These are phyloP conservation scores for Physella acuta DNA, from an alignment of 1,140 invertebrate genomes.

Conservation along the genomic window DNA sequence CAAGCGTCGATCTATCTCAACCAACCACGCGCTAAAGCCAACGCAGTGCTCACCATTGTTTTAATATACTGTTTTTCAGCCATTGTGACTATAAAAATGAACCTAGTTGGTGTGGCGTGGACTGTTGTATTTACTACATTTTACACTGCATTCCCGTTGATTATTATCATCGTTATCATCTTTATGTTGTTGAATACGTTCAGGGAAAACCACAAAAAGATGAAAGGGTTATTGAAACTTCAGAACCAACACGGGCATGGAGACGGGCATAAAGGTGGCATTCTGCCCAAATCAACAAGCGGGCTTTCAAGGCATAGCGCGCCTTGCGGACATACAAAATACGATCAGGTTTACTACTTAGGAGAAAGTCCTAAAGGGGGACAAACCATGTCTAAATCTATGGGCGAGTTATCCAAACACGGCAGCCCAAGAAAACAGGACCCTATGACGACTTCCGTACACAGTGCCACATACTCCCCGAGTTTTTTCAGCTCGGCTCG, in stretches of 20 bases:
- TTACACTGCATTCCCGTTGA: constrained; percentile 6
- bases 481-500: neutral
- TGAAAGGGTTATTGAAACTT: neutral
- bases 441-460: neutral
- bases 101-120: constrained; percentile 14
- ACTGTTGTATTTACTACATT: constrained; percentile 11
- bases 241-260: neutral
- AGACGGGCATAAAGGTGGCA: neutral
- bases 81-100: constrained; percentile 18
- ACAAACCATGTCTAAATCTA: constrained; percentile 5
- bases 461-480: neutral
- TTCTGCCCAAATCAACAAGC: constrained; percentile 1
- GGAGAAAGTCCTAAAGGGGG: neutral
- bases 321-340: neutral
- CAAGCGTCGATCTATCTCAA: neutral
- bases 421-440: neutral
- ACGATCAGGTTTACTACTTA: neutral
- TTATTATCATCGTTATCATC: neutral
- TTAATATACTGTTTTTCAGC: constrained; percentile 2
- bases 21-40: neutral
- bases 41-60: neutral
- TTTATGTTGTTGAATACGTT: neutral
- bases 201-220: neutral
- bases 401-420: constrained; percentile 4
- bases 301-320: neutral